Conservation (phyloP, 2,888 invertebrate species). For the Tetanocera ferruginea region DNA sequence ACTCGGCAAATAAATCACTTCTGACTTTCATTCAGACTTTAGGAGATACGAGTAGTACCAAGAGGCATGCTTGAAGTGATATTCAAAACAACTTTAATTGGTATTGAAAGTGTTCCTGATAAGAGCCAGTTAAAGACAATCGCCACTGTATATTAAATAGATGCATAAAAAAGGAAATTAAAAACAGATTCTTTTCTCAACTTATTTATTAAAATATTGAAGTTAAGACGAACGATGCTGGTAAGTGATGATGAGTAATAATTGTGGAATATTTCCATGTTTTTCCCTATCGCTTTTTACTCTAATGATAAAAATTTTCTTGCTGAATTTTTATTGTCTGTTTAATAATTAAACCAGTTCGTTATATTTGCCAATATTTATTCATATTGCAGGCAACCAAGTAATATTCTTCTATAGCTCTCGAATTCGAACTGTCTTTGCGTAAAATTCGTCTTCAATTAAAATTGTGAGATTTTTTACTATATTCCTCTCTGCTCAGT, state of each 20-base stretch:
- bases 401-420: too few relatives aligned
- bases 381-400: background rate
- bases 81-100: conserved; percentile 33
- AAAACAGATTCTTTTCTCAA: conserved; percentile 15
- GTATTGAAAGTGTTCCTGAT: conserved; percentile 24
- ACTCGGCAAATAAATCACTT: conserved; percentile 1
- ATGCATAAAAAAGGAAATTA: conserved; percentile 19
- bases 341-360: background rate
- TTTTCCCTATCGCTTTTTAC: background rate
- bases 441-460: background rate
- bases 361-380: background rate
- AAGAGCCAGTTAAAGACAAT: background rate
- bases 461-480: conserved; percentile 7
- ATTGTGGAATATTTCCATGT: conserved; percentile 35
- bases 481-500: conserved; percentile 28
- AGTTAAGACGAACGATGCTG: too few relatives aligned
- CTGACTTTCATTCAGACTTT: conserved; percentile 20
- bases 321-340: background rate
- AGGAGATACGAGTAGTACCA: background rate
- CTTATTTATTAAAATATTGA: background rate
- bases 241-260: conserved; percentile 6
- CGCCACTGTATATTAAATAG: conserved; percentile 11
- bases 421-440: too few relatives aligned
- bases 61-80: background rate
- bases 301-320: background rate